Conservation (phyloP, 2,797 vertebrate genomes). For the Steatocranus sp. region DNA sequence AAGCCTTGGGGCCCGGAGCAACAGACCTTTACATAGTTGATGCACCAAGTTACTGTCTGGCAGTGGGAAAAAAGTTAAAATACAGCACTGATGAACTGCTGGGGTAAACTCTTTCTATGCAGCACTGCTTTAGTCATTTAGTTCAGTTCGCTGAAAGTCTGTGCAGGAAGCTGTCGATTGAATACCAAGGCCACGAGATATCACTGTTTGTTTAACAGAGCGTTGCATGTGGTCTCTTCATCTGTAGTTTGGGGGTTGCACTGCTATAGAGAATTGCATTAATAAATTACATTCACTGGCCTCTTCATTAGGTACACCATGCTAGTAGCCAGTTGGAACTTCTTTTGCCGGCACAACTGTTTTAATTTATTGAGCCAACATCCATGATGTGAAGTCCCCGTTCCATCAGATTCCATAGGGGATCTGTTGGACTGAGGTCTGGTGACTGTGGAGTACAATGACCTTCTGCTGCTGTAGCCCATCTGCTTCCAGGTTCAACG, state of each 20-base stretch:
- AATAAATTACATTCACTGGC: background rate
- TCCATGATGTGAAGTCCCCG: background rate
- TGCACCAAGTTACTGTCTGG: conserved; percentile 39
- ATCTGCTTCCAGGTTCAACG: background rate
- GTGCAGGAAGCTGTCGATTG: conserved; percentile 25
- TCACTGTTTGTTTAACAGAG: conserved; percentile 33
- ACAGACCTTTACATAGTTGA: conserved; percentile 55
- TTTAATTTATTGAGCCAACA: background rate
- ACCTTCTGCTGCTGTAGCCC: background rate
- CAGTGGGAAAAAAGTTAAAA: conserved; percentile 35
- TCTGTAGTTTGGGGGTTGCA: background rate
- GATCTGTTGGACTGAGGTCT: background rate
- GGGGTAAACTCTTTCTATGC: conserved; percentile 28
- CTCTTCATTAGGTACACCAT: background rate
- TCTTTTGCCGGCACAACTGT: background rate
- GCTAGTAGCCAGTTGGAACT: background rate
- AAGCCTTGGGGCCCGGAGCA: conserved; percentile 41
- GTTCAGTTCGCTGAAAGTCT: conserved; percentile 28
- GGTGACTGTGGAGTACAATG: background rate
- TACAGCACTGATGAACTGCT: conserved; percentile 47
- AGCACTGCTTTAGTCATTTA: conserved; percentile 41
- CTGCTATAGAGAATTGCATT: background rate
- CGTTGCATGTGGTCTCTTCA: background rate
- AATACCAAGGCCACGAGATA: conserved; percentile 43
- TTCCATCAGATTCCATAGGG: background rate